A percentile compares a stretch with the other conserved stretches of the same genome.
phyloP scores from a whole-genome alignment of 37 sponge, comb jelly and placozoan genomes.

The Sycon ciliatum region DNA sequence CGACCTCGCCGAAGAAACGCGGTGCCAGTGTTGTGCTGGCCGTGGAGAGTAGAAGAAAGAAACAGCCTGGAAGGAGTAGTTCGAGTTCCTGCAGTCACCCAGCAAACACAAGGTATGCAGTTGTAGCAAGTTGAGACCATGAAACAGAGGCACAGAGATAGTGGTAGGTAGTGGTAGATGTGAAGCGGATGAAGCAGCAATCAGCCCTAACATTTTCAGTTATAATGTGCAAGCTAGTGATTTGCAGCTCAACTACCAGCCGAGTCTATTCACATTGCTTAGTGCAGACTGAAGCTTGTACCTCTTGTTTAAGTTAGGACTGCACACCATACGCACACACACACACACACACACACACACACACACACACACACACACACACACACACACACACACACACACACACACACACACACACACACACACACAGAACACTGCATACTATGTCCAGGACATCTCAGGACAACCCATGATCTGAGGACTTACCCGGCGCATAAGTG shows the following conservation, averaged over 20 bases:
- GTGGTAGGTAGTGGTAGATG: neutral
- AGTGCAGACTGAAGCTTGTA: neutral
- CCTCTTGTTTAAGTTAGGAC: neutral
- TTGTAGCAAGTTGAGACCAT: too few relatives aligned
- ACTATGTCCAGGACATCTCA: too few relatives aligned
- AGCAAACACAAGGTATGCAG: too few relatives aligned
- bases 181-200: too few relatives aligned
- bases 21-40: conserved; percentile 42
- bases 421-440: neutral
- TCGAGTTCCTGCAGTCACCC: conserved; percentile 62
- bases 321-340: neutral
- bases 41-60: conserved; percentile 39
- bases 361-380: neutral
- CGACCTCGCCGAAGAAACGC: conserved; percentile 61
- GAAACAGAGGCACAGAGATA: too few relatives aligned
- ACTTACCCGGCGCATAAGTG: too few relatives aligned
- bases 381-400: neutral
- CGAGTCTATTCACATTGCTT: too few relatives aligned
- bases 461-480: too few relatives aligned
- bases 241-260: too few relatives aligned
- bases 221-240: too few relatives aligned
- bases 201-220: too few relatives aligned
- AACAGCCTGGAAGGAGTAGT: conserved; percentile 34
- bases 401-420: neutral
- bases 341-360: neutral